Percentiles rank a stretch among this genome's conserved stretches.
These are phyloP conservation scores for Dendrolimus pini DNA, from an alignment of 2,888 invertebrate species.

Conservation along the genomic window DNA sequence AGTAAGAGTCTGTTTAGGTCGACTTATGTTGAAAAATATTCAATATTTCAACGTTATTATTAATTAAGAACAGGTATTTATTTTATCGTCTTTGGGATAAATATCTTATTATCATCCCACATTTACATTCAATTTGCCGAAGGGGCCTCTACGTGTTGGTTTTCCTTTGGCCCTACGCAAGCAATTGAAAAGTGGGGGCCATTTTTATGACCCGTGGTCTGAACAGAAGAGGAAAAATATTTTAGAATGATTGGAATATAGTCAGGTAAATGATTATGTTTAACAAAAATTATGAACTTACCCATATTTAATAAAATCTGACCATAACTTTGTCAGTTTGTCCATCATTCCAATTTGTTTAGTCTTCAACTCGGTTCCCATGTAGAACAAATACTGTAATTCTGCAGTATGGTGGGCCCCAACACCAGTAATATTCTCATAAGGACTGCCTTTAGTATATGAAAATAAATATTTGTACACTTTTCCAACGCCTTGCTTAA, in stretches of 20 bases:
- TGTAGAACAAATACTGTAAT: constrained; percentile 29
- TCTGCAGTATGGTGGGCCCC: constrained; percentile 36
- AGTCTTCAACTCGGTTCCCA: constrained; percentile 7
- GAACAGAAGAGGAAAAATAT: too few relatives aligned
- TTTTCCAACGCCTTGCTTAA: constrained; percentile 21
- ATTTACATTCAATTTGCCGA: too few relatives aligned
- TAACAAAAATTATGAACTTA: constrained; percentile 16
- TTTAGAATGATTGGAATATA: too few relatives aligned
- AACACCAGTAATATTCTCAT: constrained; percentile 23
- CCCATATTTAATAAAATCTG: constrained; percentile 45
- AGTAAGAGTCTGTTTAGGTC: too few relatives aligned
- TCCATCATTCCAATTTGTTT: constrained; percentile 32
- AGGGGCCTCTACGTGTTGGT: too few relatives aligned
- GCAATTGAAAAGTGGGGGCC: too few relatives aligned
- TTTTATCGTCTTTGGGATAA: not conserved
- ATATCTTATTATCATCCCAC: not conserved
- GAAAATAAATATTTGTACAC: constrained; percentile 36
- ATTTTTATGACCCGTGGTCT: too few relatives aligned
- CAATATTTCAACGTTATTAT: not conserved
- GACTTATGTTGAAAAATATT: too few relatives aligned
- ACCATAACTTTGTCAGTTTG: constrained; percentile 35
- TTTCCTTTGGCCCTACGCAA: too few relatives aligned
- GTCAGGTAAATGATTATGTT: too few relatives aligned
- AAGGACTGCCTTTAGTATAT: constrained; percentile 27
- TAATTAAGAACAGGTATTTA: not conserved